Evolutionary conservation across 2,888 invertebrate species (phyloP).

Genomic region (Habroteleia sp.): DNA sequence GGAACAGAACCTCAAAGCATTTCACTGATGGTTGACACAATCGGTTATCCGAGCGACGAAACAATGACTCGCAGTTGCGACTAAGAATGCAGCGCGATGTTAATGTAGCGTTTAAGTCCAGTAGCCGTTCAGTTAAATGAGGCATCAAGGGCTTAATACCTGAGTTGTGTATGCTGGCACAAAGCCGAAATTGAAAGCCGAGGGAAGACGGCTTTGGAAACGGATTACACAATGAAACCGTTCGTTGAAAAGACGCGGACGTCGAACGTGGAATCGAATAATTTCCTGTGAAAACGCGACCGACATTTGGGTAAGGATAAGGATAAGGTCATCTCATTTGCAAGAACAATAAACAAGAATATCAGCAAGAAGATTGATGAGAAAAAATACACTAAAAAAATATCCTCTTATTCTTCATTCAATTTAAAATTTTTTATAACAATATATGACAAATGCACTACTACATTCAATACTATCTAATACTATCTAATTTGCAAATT

Average conservation of each 20-base stretch:
- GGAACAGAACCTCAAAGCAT: conserved; percentile 44
- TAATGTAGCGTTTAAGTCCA: conserved; percentile 57
- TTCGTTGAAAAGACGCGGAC: conserved; percentile 33
- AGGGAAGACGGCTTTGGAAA: conserved; percentile 39
- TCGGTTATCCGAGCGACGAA: conserved; percentile 44
- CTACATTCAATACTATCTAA: no score
- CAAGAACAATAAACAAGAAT: conserved; percentile 19
- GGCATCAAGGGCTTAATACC: conserved; percentile 55
- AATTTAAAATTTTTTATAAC: no score
- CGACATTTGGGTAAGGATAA: conserved; percentile 34
- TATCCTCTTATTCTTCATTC: no score
- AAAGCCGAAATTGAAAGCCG: conserved; percentile 54
- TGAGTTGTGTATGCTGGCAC: conserved; percentile 28
- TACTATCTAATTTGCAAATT: no score
- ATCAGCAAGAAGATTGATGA: no score
- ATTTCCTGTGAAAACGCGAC: conserved; percentile 59
- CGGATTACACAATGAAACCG: conserved; percentile 40
- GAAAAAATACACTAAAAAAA: no score
- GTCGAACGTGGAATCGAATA: conserved; percentile 56
- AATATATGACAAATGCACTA: no score
- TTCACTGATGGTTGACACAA: conserved; percentile 51
- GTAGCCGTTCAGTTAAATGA: conserved; percentile 54
- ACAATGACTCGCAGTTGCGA: conserved; percentile 48
- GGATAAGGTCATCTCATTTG: conserved; percentile 49
- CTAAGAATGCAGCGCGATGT: conserved; percentile 52